A percentile compares a stretch with the other conserved stretches of the same genome.
Conservation (phyloP, 2,888 invertebrate species). For the Enchytraeus crypticus region DNA sequence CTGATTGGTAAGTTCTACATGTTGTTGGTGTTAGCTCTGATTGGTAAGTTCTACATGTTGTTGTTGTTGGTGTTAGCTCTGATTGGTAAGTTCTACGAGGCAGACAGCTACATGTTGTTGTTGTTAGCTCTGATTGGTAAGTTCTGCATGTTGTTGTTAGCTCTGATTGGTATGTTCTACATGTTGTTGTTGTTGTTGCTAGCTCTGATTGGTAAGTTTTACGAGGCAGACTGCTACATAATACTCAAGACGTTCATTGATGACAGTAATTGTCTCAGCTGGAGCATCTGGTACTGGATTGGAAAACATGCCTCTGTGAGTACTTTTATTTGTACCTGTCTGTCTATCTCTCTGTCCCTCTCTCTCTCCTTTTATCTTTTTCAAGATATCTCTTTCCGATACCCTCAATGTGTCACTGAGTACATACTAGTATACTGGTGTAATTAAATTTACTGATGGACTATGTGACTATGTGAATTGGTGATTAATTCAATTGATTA, state of each 20-base stretch:
- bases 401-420: no score
- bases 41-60: background rate
- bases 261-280: conserved; percentile 67
- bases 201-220: conserved; percentile 92
- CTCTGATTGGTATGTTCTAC: conserved; percentile 35
- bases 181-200: conserved; percentile 1
- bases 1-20: conserved; percentile 91
- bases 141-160: conserved; percentile 45
- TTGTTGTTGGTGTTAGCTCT: no score
- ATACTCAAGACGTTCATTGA: conserved; percentile 78
- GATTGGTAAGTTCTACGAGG: conserved; percentile 78
- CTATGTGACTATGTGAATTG: no score
- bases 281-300: conserved; percentile 99
- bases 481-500: no score
- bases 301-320: conserved; percentile 83
- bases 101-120: conserved; percentile 99
- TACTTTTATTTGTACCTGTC: background rate
- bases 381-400: no score
- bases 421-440: no score
- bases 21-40: no score
- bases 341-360: no score
- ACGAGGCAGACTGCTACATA: conserved; percentile 97
- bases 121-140: no score
- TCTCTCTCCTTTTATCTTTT: no score
- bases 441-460: no score